Evolutionary conservation across 2,888 invertebrate species (phyloP), one percentile per base, ranked within the genome.

Genomic region (Cerastoderma edule): DNA sequence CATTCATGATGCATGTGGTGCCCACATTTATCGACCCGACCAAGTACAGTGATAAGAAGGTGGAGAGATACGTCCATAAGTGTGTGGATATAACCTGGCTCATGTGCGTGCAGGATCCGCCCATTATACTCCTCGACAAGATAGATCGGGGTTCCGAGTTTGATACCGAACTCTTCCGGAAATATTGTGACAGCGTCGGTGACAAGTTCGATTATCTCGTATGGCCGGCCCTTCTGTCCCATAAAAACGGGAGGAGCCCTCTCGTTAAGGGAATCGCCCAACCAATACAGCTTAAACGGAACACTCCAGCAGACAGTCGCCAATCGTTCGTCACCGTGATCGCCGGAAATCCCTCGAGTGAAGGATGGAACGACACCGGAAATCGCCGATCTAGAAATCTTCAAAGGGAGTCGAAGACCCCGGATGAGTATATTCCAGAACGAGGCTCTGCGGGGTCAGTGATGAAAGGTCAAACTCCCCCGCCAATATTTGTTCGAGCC

Each of bases 101-200:
- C 2, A 82, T 82, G 82, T 72, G 76, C 28, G 65, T 82, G n/a
- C 82, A 82, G 50, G 82, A 82, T 24, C 82, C 78, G 27, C 78
- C 76, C 32, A 74, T 82, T 76, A 60, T 57, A 0, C 69, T 82
- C 33, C 30, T 82, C 16, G 79, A 79, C 32, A 76, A 53, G 53
- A 57, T 82, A 2, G 75, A 77, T 32, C 48, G 79, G 32, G 79
- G 79, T 4, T 35, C 78, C 4, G 66, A 67, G 4, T 79, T 82
- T 30, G 74, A 82, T 39, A 44, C 67, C 1, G 77, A 82, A 1
- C 39, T 16, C 10, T 82, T 82, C 65, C 67, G 67, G 35, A 79
- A 77, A 64, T 82, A 76, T 35, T 67, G 35, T n/a, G 44, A 56
- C 27, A 33, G 35, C 22, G 68, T 44, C 28, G 72, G 74, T 13